A percentile compares a stretch with the other conserved stretches of the same genome.
Evolutionary conservation across 2,113 vertebrate genomes (phyloP).

Genomic region (Ammodytes marinus): DNA sequence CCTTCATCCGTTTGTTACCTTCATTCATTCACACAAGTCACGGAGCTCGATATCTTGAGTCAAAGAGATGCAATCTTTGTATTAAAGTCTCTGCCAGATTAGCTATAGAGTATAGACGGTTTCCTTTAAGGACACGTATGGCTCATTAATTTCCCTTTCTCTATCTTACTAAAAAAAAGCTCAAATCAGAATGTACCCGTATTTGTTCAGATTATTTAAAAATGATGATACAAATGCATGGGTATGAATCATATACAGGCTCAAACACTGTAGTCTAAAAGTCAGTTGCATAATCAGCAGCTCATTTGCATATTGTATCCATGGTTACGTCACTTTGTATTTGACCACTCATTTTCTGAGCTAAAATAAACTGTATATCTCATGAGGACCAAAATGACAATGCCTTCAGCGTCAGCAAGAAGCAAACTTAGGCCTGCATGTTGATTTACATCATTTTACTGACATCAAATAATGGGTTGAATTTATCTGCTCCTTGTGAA

Average conservation of each 20-base stretch:
- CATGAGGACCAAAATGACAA: background rate
- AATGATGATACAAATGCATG: background rate
- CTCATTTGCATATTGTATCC: constrained; percentile 12
- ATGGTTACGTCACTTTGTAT: background rate
- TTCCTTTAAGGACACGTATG: background rate
- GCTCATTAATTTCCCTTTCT: background rate
- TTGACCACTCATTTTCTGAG: background rate
- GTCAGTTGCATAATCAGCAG: constrained; percentile 2
- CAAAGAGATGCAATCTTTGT: constrained; percentile 5
- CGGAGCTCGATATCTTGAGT: constrained; percentile 9
- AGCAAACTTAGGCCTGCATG: background rate
- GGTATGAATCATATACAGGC: constrained; percentile 12
- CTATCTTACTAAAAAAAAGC: background rate
- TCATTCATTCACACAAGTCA: constrained; percentile 14
- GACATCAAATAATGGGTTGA: background rate
- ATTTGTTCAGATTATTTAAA: background rate
- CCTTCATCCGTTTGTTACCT: constrained; percentile 28
- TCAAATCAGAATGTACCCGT: constrained; percentile 16
- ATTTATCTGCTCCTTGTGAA: background rate
- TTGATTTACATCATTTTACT: background rate
- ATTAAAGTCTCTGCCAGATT: constrained; percentile 1
- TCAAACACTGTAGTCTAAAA: background rate
- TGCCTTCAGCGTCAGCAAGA: background rate
- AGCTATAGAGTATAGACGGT: background rate
- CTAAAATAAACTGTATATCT: background rate